These are phyloP conservation scores for Ficedula albicollis DNA, from an alignment of 2,797 vertebrate genomes.

Conservation along the genomic window DNA sequence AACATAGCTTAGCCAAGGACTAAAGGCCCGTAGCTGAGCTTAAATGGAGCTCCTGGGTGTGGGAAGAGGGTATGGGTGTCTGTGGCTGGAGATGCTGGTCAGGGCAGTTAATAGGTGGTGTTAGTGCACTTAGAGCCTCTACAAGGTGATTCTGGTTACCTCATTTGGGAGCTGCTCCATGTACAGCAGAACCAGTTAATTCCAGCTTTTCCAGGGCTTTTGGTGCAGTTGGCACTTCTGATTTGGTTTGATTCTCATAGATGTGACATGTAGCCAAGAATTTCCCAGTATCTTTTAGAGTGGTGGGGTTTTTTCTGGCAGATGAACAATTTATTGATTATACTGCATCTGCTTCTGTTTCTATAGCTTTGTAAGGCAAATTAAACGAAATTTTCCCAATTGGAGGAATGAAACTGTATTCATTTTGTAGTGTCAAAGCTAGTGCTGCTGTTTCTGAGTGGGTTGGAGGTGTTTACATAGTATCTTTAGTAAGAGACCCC, in stretches of 20 bases:
- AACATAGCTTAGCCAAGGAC: neutral
- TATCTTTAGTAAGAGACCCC: neutral
- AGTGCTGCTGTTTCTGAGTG: neutral
- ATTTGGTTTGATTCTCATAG: neutral
- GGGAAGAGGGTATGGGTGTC: neutral
- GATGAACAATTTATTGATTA: neutral
- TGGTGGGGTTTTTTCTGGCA: rapidly evolving
- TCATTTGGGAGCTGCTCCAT: neutral
- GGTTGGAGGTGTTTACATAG: neutral
- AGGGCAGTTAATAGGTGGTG: neutral
- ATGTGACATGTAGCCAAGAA: neutral
- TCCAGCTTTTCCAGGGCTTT: neutral
- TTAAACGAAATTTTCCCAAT: neutral
- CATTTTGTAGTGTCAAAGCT: neutral
- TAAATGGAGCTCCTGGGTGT: neutral
- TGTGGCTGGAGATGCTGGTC: neutral
- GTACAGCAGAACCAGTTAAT: neutral
- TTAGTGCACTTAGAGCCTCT: neutral
- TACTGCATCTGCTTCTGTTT: neutral
- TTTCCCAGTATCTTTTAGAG: neutral
- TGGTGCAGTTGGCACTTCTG: neutral
- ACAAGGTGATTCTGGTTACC: neutral
- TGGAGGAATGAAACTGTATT: neutral
- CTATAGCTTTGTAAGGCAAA: neutral
- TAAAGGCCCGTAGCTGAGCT: neutral